phyloP scores from a whole-genome alignment of 2,113 vertebrate species.

The rabbit (Oryctolagus cuniculus) region DNA sequence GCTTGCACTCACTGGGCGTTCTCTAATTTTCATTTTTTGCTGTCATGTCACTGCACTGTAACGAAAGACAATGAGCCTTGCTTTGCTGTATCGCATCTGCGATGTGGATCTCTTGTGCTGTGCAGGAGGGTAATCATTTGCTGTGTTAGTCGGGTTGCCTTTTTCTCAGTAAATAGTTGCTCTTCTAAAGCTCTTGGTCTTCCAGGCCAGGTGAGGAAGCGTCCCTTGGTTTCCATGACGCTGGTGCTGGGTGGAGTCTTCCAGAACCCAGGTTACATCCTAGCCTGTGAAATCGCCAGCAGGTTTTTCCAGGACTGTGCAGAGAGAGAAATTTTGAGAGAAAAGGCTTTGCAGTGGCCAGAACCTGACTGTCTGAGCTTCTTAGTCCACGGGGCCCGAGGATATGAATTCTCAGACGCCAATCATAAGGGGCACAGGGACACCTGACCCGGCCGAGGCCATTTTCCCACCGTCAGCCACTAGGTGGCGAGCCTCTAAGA shows the following conservation, averaged over 20 bases:
- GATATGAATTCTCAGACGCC: not conserved
- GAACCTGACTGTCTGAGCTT: not conserved
- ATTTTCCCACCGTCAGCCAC: not conserved
- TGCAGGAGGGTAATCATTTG: not conserved
- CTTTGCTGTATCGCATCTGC: not conserved
- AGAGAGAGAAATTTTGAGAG: not conserved
- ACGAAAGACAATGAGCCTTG: constrained; percentile 14
- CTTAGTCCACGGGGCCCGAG: not conserved
- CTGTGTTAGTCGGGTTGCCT: not conserved
- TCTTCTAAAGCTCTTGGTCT: not conserved
- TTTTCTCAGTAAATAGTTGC: not conserved
- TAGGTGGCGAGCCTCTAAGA: not conserved
- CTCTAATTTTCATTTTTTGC: constrained; percentile 4
- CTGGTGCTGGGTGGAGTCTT: not conserved
- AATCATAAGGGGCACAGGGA: not conserved
- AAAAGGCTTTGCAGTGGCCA: not conserved
- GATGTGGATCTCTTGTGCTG: not conserved
- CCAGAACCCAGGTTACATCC: not conserved
- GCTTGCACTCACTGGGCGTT: not conserved
- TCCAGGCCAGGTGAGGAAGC: not conserved
- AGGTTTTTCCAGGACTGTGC: not conserved
- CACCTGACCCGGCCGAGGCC: not conserved
- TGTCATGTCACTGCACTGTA: not conserved
- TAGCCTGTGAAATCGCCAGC: constrained; percentile 3
- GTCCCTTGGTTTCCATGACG: not conserved